A percentile compares a stretch with the other conserved stretches of the same genome.
Conservation (phyloP, 2,113 vertebrate genomes). For the Agapornis roseicollis region DNA sequence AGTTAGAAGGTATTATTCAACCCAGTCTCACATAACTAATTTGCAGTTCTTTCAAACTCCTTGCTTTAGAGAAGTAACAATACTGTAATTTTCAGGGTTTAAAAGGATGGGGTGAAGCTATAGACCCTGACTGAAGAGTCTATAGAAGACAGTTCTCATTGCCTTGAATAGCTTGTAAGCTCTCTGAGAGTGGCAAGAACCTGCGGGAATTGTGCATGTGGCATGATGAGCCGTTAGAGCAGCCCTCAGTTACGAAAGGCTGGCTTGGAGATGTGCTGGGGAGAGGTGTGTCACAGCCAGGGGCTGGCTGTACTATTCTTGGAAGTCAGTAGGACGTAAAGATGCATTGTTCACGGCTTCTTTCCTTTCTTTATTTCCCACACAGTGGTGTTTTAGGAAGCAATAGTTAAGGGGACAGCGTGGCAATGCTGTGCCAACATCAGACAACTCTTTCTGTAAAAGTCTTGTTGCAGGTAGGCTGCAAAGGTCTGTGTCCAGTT, state of each 20-base stretch:
- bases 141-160: background rate
- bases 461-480: background rate
- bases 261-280: background rate
- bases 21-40: background rate
- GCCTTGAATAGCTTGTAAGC: background rate
- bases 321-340: background rate
- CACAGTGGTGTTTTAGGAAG: background rate
- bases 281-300: background rate
- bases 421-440: background rate
- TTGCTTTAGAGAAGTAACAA: background rate
- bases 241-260: background rate
- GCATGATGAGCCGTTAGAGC: background rate
- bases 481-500: background rate
- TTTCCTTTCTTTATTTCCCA: background rate
- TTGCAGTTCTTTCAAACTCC: background rate
- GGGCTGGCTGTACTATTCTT: fast-evolving
- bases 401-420: background rate
- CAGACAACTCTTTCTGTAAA: background rate
- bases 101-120: background rate
- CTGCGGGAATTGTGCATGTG: background rate
- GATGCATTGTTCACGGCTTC: background rate
- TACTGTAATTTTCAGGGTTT: background rate
- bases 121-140: background rate
- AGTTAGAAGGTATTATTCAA: background rate
- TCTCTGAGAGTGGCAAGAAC: background rate